Base-by-base conservation (phyloP, 2,113 vertebrate genomes). In the Salvator merianae region DNA sequence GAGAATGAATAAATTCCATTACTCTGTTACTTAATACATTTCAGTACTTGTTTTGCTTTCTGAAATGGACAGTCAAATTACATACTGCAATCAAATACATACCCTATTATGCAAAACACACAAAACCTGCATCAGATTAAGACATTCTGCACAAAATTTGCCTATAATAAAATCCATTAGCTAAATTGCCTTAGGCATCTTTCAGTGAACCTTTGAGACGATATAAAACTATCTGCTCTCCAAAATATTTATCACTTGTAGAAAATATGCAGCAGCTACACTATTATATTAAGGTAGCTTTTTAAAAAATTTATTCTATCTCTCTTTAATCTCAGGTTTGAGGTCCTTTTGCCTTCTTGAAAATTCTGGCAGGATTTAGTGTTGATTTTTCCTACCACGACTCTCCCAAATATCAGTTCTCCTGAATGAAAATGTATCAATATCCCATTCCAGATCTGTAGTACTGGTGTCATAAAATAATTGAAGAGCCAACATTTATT, bases 151-250 rank as follows among this genome's bases (percentile, higher is more conserved):
- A 0, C 1, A 1, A 0, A 77, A 24, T 83, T 90, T 83, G 28
- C 75, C 82, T 9, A 10, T 30, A 81, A 79, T 75, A 85, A 90
- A 86, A 65, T 77, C 34, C 4, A 82, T 63, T 68, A 5, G 1
- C 32, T 12, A 86, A 86, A 87, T 85, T 90, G 73, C 40, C 12
- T 69, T 82, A 85, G 76, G 24, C 30, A 86, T 83, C 16, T 80
- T n/a, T 76, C 34, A 86, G 7, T 84, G 71, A 86, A 83, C 43
- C 38, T 43, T 38, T 84, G 7, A 30, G 4, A 79, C 10, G 0
- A 10, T 68, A 43, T 83, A 50, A 90, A 84, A 9, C 10, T 24
- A 1, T 66, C 24, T 53, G 26, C 70, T 40, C 73, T 74, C 36
- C 36, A 74, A 34, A 79, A 34, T 32, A 75, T 76, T 22, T 77